phyloP scores from a whole-genome alignment of 2,888 invertebrate genomes.

The Orthosia gothica region DNA sequence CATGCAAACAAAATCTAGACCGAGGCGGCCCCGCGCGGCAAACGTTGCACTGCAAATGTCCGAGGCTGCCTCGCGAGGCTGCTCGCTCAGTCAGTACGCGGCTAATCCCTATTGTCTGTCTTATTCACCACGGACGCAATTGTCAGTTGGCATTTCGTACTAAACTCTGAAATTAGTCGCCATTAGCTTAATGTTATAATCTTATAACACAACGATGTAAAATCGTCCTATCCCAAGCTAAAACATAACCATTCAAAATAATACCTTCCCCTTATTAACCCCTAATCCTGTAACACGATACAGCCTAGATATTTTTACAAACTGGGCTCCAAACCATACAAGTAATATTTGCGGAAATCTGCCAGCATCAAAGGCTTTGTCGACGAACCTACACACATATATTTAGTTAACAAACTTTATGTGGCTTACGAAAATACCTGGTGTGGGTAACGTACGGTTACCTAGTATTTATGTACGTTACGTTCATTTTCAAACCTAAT shows the following conservation, averaged over 20 bases:
- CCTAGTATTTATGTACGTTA: conserved; percentile 22
- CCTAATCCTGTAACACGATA: background rate
- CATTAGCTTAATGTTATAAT: background rate
- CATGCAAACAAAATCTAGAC: too few species aligned
- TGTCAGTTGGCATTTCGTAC: background rate
- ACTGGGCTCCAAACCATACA: conserved; percentile 28
- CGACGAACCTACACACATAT: conserved; percentile 27
- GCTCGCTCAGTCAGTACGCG: too few species aligned
- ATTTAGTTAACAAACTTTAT: conserved; percentile 46
- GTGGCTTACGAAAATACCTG: conserved; percentile 31
- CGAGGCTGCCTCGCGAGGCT: too few species aligned
- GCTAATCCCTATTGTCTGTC: conserved; percentile 17
- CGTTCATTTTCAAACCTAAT: conserved; percentile 19
- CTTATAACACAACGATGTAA: background rate
- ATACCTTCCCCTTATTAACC: conserved; percentile 2
- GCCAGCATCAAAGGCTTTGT: conserved; percentile 46
- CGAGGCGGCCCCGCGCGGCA: too few species aligned
- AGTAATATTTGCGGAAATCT: conserved; percentile 50
- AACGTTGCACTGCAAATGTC: too few species aligned
- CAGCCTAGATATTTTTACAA: conserved; percentile 34
- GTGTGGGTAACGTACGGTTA: background rate
- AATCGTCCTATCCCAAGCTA: background rate
- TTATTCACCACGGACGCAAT: conserved; percentile 16
- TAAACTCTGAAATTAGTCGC: conserved; percentile 1
- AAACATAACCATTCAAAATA: conserved; percentile 12